phyloP scores from a whole-genome alignment of 2,797 vertebrate species.

The Girardinus metallicus region DNA sequence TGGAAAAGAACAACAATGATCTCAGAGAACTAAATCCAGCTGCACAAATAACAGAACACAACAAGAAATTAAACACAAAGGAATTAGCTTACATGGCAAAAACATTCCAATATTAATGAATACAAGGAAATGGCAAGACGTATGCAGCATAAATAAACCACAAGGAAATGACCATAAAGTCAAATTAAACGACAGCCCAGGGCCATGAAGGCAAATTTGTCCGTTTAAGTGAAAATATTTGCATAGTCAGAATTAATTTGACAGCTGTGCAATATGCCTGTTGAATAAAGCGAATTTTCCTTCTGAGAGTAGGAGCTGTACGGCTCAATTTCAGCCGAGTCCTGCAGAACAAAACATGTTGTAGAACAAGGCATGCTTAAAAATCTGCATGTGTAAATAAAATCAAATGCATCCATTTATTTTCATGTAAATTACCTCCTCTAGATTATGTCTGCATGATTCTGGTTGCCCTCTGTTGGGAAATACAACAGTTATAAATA shows the following conservation, averaged over 20 bases:
- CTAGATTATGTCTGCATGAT: not conserved
- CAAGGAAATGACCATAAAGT: too few relatives aligned
- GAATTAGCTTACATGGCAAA: not conserved
- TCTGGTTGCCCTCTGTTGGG: not conserved
- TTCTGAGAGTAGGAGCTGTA: conserved; percentile 37
- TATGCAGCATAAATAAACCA: too few relatives aligned
- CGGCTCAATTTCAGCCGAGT: conserved; percentile 16
- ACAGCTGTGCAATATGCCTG: not conserved
- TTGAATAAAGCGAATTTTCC: conserved; percentile 37
- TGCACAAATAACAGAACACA: not conserved
- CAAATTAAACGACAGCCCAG: not conserved
- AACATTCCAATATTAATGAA: not conserved
- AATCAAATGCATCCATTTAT: not conserved
- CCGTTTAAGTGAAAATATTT: not conserved
- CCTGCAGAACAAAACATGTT: not conserved
- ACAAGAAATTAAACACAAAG: not conserved
- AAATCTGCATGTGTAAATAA: not conserved
- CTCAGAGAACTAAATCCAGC: not conserved
- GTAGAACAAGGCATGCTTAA: not conserved
- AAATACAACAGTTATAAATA: not conserved
- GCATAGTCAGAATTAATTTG: not conserved
- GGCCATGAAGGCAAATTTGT: not conserved
- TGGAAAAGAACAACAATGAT: not conserved
- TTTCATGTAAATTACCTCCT: not conserved
- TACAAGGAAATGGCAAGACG: not conserved